Percentiles rank a stretch among this genome's conserved stretches.
Conservation (phyloP, 92 coral and sea anemone genomes). For the Parazoanthus darwini region DNA sequence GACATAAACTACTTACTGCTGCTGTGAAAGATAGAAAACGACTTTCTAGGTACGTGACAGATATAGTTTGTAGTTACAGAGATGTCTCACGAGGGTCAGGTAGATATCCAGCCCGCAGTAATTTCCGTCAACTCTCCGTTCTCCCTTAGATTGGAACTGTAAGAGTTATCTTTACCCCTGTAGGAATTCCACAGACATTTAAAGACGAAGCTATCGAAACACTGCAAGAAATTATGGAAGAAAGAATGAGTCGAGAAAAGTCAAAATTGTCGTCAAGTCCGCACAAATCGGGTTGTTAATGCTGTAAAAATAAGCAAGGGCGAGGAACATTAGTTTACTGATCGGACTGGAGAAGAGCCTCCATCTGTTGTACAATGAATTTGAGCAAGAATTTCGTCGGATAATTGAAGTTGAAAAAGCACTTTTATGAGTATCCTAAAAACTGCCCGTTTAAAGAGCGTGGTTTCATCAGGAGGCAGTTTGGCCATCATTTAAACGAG, state of each 20-base stretch:
- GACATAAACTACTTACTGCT: too few relatives aligned
- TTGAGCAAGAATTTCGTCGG: slow-evolving; percentile 80
- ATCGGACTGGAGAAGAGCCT: slow-evolving; percentile 65
- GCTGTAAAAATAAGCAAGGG: slow-evolving; percentile 73
- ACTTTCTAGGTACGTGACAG: background rate
- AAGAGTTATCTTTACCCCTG: background rate
- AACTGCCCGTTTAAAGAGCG: background rate
- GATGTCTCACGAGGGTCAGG: background rate
- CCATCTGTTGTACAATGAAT: slow-evolving; percentile 55
- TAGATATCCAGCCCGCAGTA: background rate
- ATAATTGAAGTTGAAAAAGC: slow-evolving; percentile 69
- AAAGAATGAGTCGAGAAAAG: slow-evolving; percentile 74
- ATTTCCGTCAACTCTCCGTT: background rate
- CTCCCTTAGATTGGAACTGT: slow-evolving; percentile 9
- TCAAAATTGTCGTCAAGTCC: slow-evolving; percentile 77
- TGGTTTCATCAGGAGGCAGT: slow-evolving; percentile 66
- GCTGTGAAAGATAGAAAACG: background rate
- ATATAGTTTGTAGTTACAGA: background rate
- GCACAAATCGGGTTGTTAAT: slow-evolving; percentile 67
- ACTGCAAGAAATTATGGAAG: slow-evolving; percentile 65
- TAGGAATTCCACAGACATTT: background rate
- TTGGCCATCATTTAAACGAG: slow-evolving; percentile 57
- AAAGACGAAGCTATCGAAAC: background rate
- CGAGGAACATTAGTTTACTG: slow-evolving; percentile 60
- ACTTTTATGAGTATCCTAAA: slow-evolving; percentile 47